Evolutionary conservation across 2,888 invertebrate species (phyloP).

Genomic region (Hoplodrina blanda): DNA sequence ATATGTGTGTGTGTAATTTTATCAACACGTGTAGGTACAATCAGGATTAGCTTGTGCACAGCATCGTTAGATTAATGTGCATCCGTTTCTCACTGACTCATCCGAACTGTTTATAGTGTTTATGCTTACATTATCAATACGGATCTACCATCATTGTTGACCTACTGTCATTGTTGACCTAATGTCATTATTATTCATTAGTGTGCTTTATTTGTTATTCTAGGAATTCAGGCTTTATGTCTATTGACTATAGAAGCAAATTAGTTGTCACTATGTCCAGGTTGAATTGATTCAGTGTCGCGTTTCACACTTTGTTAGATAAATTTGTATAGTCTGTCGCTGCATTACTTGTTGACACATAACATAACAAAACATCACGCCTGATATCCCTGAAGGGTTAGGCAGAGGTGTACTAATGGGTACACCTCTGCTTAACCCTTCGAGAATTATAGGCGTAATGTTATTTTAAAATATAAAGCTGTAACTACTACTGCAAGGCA

Average conservation of each 20-base stretch:
- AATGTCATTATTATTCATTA: slow-evolving; percentile 8
- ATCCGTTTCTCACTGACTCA: not conserved
- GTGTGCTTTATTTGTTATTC: not conserved
- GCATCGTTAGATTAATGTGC: not conserved
- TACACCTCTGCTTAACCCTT: too few species aligned
- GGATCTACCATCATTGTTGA: slow-evolving; percentile 16
- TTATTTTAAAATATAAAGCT: not conserved
- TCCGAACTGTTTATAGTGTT: not conserved
- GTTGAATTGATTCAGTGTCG: too few species aligned
- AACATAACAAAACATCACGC: too few species aligned
- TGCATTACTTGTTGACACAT: too few species aligned
- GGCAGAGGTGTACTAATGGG: not conserved
- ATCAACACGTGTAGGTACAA: not conserved
- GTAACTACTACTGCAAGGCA: not conserved
- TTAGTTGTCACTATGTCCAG: not conserved
- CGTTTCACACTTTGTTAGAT: slow-evolving; percentile 5
- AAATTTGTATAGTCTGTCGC: not conserved
- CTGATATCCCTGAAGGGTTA: too few species aligned
- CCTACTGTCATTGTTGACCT: slow-evolving; percentile 9
- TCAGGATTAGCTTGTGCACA: not conserved
- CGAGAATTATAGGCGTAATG: too few species aligned
- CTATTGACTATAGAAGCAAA: not conserved
- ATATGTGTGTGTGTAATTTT: not conserved
- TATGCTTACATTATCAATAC: slow-evolving; percentile 2
- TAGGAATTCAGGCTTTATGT: not conserved